Percentiles rank a stretch among this genome's conserved stretches.
phyloP scores from a whole-genome alignment of 2,888 invertebrate species.

The Brachyptera risi region DNA sequence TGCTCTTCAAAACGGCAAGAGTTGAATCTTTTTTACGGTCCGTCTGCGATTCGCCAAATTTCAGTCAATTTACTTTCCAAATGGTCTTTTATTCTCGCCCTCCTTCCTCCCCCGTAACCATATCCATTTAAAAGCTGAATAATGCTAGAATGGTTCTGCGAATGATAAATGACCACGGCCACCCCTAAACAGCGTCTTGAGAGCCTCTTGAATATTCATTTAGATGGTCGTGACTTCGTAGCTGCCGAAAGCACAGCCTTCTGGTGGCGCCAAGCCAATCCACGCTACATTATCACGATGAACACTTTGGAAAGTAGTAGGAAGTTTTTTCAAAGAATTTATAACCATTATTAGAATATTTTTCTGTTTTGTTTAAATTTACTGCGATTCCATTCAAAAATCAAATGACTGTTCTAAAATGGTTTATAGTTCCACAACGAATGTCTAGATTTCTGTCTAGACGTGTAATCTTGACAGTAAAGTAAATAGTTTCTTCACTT shows the following conservation, averaged over 20 bases:
- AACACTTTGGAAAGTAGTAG: not conserved
- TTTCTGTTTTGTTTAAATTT: no score
- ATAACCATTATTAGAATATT: no score
- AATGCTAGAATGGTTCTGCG: not conserved
- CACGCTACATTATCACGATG: not conserved
- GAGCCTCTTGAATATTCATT: conserved; percentile 18
- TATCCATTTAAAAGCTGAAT: conserved; percentile 8
- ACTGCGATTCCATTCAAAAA: no score
- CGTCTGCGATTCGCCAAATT: conserved; percentile 21
- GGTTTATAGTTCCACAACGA: no score
- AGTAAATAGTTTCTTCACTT: no score
- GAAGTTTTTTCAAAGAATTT: no score
- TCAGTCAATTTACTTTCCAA: conserved; percentile 22
- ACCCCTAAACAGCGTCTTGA: conserved; percentile 12
- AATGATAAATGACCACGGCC: conserved; percentile 14
- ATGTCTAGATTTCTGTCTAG: no score
- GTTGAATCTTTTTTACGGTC: conserved; percentile 16
- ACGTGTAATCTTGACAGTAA: no score
- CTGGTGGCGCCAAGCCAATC: not conserved
- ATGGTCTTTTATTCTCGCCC: conserved; percentile 13
- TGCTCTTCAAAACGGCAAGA: conserved; percentile 3
- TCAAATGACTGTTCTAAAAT: no score
- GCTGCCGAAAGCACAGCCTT: not conserved
- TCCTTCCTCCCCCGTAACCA: no score
- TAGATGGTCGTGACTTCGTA: not conserved